A percentile compares a stretch with the other conserved stretches of the same genome.
Conservation (phyloP, 2,113 vertebrate species). For the Megaceryle torquata region DNA sequence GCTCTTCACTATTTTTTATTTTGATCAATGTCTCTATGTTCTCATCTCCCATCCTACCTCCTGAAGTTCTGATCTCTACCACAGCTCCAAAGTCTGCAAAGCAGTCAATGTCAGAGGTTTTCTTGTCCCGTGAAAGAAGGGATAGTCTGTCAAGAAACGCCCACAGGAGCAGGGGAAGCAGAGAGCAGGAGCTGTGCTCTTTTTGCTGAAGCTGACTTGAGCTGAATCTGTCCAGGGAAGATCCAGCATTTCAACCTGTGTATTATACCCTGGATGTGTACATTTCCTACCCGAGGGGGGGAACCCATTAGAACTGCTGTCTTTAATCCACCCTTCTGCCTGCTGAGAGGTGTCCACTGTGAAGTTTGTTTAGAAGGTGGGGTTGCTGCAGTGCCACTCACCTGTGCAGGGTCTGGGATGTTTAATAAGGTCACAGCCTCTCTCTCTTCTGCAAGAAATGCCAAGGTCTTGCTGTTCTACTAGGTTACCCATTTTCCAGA, state of each 20-base stretch:
- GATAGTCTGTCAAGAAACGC: not conserved
- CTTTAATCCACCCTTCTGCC: not conserved
- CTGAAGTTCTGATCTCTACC: not conserved
- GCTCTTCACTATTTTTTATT: not conserved
- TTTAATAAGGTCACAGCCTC: not conserved
- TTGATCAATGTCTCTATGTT: not conserved
- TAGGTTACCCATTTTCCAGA: not conserved
- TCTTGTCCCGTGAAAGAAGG: not conserved
- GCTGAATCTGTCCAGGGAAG: not conserved
- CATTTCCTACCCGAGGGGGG: not conserved
- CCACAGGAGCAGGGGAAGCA: not conserved
- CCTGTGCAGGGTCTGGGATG: not conserved
- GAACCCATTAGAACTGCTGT: not conserved
- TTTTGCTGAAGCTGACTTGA: not conserved
- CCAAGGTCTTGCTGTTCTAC: not conserved
- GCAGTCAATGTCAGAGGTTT: not conserved
- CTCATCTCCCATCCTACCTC: not conserved
- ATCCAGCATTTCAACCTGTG: not conserved
- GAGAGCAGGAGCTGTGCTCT: not conserved
- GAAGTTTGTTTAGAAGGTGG: not conserved
- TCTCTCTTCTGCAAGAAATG: not conserved
- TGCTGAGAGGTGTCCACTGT: not conserved
- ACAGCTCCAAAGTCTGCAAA: not conserved
- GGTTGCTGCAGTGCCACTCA: not conserved
- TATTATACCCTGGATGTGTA: not conserved